Evolutionary conservation across 2,797 vertebrate genomes (phyloP), one percentile per base, ranked within the genome.

Genomic region (Argentina silus): DNA sequence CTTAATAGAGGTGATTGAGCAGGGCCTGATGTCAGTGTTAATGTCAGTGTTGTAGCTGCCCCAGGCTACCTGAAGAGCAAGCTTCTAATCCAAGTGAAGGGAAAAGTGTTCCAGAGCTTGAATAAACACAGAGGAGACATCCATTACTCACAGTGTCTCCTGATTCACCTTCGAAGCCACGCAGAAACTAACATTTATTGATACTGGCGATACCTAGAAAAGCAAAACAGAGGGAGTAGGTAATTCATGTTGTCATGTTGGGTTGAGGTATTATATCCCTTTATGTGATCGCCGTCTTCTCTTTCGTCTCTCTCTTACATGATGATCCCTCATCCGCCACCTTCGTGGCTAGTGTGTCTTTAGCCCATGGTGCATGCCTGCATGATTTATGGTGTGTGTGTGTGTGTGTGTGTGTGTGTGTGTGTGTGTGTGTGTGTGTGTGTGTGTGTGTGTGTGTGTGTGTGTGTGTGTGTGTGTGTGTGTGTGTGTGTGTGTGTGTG

Each of bases 101-200:
- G 23, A 3, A 55, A 48, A 67, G 12, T 56, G 6, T 60, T 8
- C 12, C 36, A 50, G 51, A 15, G 45, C 15, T 21, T 12, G 1
- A 14, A 43, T 60, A 60, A 3, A 69, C 56, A n/a, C 56, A 10
- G 69, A 60, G 43, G 68, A 61, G 45, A 48, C 69, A 47, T 70
- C 57, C 6, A 36, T 70, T 45, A 48, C 43, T 61, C 21, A 0
- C 19, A 14, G 10, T 60, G 43, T 48, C 63, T 50, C 44, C 15
- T 11, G 51, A 57, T 44, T 59, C 61, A 44, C 61, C 43, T 65
- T 27, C 2, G 42, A 56, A 15, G 14, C 42, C 70, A 65, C 9
- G 14, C n/a, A 36, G 50, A 72, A 55, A 64, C 17, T 0, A 23
- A 21, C 48, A 55, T 56, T 55, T 64, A 55, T 64, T 50, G 51